A percentile compares a stretch with the other conserved stretches of the same genome.
phyloP scores from a whole-genome alignment of 2,113 vertebrate genomes.

The Oncorhynchus keta region DNA sequence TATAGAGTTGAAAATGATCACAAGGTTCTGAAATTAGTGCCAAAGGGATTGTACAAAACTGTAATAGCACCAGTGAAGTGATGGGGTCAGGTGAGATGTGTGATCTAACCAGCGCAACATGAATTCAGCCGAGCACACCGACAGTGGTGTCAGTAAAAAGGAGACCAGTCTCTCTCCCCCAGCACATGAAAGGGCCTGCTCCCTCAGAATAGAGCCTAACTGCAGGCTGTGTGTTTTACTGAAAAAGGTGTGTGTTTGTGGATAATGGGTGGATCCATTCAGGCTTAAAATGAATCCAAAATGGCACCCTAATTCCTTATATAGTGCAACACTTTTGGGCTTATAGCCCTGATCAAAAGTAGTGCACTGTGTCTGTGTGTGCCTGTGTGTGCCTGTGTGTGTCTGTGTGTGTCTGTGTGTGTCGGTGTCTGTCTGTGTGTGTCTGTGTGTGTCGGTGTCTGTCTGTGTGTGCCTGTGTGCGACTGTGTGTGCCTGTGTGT shows the following conservation, averaged over 20 bases:
- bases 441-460: too few relatives aligned
- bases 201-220: slow-evolving; percentile 34
- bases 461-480: not conserved
- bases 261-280: not conserved
- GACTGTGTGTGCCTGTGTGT: too few relatives aligned
- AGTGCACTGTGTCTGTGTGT: not conserved
- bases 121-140: not conserved
- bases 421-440: too few relatives aligned
- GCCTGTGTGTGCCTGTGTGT: too few relatives aligned
- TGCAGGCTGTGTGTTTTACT: slow-evolving; percentile 23
- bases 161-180: slow-evolving; percentile 6
- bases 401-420: too few relatives aligned
- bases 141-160: not conserved
- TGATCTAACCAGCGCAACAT: not conserved
- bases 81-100: not conserved
- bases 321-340: not conserved
- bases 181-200: slow-evolving; percentile 37
- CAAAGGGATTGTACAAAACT: too few relatives aligned
- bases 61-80: slow-evolving; percentile 7
- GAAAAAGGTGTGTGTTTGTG: not conserved
- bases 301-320: too few relatives aligned
- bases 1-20: too few relatives aligned
- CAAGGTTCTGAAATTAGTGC: too few relatives aligned
- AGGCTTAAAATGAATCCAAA: not conserved
- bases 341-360: too few relatives aligned